phyloP scores from a whole-genome alignment of 2,797 vertebrate species.

The Leptodactylus fallax region DNA sequence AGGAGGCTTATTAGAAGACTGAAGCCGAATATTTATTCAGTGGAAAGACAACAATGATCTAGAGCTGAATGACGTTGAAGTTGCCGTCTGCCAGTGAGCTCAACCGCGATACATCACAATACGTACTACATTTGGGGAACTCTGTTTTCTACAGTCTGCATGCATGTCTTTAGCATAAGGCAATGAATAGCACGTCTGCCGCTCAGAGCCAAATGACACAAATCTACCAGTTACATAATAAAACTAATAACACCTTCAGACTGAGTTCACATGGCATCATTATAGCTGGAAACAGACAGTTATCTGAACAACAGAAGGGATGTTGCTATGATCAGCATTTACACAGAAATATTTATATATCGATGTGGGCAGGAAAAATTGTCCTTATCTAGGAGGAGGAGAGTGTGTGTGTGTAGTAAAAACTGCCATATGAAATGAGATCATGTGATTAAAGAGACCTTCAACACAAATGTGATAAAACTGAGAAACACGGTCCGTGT shows the following conservation, averaged over 20 bases:
- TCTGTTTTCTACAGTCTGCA: slow-evolving; percentile 14
- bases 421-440: neutral
- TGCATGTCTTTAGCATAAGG: neutral
- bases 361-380: neutral
- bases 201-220: neutral
- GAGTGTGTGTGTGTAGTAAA: neutral
- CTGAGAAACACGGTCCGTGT: no score
- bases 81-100: slow-evolving; percentile 12
- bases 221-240: neutral
- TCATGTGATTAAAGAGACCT: no score
- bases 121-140: slow-evolving; percentile 17
- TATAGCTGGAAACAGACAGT: neutral
- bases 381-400: neutral
- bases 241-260: neutral
- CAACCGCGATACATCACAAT: slow-evolving; percentile 37
- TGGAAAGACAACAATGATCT: neutral
- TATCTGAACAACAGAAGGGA: neutral
- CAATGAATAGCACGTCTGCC: neutral
- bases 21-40: slow-evolving; percentile 12
- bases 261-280: neutral
- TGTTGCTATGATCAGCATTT: neutral
- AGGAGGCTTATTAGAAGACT: slow-evolving; percentile 12
- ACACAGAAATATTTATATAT: neutral
- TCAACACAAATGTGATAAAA: no score
- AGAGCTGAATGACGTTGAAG: neutral